Percentiles rank a stretch among this genome's conserved stretches.
Conservation (phyloP, 2,888 invertebrate genomes). For the Geotrupes spiniger region DNA sequence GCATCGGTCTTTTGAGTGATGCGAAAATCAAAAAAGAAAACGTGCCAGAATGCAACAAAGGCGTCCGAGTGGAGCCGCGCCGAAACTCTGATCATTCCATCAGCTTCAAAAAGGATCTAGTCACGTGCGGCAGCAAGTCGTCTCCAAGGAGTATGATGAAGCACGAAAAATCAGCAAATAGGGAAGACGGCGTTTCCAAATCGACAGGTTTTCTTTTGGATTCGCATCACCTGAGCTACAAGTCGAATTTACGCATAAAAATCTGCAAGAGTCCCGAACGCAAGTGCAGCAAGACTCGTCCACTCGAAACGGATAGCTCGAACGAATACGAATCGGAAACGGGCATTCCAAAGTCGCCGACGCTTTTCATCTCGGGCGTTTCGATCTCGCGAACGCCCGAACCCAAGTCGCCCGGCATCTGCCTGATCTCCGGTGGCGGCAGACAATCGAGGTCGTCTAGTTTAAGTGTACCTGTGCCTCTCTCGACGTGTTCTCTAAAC, state of each 20-base stretch:
- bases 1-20: constrained; percentile 46
- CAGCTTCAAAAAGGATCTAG: constrained; percentile 29
- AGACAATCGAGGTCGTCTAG: constrained; percentile 54
- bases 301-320: constrained; percentile 53
- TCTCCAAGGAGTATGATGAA: constrained; percentile 40
- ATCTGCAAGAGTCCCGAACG: constrained; percentile 45
- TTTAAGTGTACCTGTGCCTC: constrained; percentile 51
- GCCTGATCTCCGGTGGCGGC: constrained; percentile 43
- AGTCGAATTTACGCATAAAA: constrained; percentile 46
- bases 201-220: constrained; percentile 47
- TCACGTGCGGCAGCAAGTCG: constrained; percentile 31
- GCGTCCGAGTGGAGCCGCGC: constrained; percentile 17
- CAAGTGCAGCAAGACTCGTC: constrained; percentile 35
- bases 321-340: constrained; percentile 59
- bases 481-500: constrained; percentile 45
- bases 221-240: constrained; percentile 18
- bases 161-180: constrained; percentile 34
- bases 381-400: constrained; percentile 57
- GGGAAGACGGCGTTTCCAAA: constrained; percentile 43
- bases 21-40: constrained; percentile 10
- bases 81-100: constrained; percentile 32
- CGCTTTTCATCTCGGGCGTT: constrained; percentile 57
- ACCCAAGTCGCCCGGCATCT: constrained; percentile 45
- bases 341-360: constrained; percentile 57
- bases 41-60: constrained; percentile 22